Percentiles rank a stretch among this genome's conserved stretches.
Conservation (phyloP, 2,888 invertebrate species). For the Dynastes maya region DNA sequence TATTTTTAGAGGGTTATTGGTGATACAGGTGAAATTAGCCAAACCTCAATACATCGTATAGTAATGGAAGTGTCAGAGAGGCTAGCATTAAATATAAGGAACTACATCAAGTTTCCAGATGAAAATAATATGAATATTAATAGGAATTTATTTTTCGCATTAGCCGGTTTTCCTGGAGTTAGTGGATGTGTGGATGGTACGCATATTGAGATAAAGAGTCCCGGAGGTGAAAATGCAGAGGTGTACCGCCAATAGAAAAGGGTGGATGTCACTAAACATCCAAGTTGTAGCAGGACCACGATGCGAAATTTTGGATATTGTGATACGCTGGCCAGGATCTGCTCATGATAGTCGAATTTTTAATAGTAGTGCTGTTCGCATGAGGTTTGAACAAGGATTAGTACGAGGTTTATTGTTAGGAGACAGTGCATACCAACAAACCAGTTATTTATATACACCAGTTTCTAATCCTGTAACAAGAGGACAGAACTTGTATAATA, state of each 20-base stretch:
- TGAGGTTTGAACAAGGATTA: no score
- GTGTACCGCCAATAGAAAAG: constrained; percentile 48
- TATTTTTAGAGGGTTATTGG: no score
- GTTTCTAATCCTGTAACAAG: constrained; percentile 7
- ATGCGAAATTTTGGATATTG: constrained; percentile 50
- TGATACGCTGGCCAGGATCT: constrained; percentile 53
- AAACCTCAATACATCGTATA: no score
- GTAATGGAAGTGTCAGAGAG: no score
- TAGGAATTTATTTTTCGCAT: not conserved
- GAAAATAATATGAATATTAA: no score
- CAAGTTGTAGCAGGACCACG: constrained; percentile 51
- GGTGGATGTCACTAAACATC: constrained; percentile 51
- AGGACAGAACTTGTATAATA: constrained; percentile 50
- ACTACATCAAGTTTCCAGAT: no score
- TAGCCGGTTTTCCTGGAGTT: constrained; percentile 46
- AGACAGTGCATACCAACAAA: constrained; percentile 37
- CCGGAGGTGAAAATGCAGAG: constrained; percentile 45
- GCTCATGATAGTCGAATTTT: constrained; percentile 51
- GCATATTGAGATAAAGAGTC: constrained; percentile 50
- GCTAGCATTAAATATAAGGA: no score
- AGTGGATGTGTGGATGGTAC: constrained; percentile 49
- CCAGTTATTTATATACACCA: not conserved
- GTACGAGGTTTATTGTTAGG: constrained; percentile 23
- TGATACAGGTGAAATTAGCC: no score
- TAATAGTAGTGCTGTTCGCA: not conserved